Evolutionary conservation across 92 coral and sea anemone species (phyloP), one percentile per base, ranked within the genome.

Genomic region (Epizoanthus rinbou): DNA sequence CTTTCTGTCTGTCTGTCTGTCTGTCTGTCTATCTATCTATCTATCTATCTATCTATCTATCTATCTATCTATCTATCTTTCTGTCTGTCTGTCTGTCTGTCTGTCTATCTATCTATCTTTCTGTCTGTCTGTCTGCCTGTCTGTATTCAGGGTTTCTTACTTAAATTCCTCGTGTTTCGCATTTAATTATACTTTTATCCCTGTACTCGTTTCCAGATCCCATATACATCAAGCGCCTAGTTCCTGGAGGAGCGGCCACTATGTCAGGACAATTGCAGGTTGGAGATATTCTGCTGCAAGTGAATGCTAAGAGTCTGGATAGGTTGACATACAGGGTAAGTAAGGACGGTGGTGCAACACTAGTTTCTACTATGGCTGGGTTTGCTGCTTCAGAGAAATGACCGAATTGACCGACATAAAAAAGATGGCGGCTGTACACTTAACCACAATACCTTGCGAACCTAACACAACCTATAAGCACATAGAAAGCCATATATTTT

Each of bases 191-290:
- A 17, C 63, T 37, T 41, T 22, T 39, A 9, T 37, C 41, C 43
- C 64, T 47, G 18, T 47, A 84, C 33, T 76, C 8, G 23, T 54
- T 47, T 31, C 39, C 84, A 96, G 99, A 91, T 50, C 99, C 98
- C 14, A 92, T 96, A 73, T 94, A 90, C 80, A 94, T 96, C 59
- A 96, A 94, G 87, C 85, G 91, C 67, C 69, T 96, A 25, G 94
- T 96, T 10, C 99, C 99, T 8, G 99, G 99, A 85, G 99, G 99
- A 2, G 88, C 99, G 69, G 95, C 99, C 19, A 91, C 97, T 57
- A 68, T 90, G 84, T 90, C 93, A 24, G 97, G 98, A n/a, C 97
- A 89, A 67, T 92, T 96, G 18, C 98, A 96, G 87, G 97, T 96
- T 2, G 95, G 95, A 19, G 99, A 96, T 76, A 84, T 96, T 21